A percentile compares a stretch with the other conserved stretches of the same genome.
phyloP scores from a whole-genome alignment of 2,113 vertebrate species.

The Blennius ocellaris region DNA sequence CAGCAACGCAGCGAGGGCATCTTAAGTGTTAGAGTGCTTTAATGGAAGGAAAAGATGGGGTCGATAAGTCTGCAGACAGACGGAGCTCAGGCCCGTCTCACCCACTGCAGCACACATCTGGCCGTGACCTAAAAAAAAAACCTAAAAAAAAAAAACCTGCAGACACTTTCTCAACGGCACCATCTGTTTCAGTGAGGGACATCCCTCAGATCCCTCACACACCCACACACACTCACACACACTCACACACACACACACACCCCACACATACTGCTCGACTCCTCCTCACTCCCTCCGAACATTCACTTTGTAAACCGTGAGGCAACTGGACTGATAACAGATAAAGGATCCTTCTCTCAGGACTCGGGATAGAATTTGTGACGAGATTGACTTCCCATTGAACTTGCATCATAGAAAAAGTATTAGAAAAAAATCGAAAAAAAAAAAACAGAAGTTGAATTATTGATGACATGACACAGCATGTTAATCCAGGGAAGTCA shows the following conservation, averaged over 20 bases:
- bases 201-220: constrained; percentile 14
- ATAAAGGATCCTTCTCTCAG: too few species aligned
- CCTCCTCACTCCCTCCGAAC: not conserved
- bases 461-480: too few species aligned
- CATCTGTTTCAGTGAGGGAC: constrained; percentile 39
- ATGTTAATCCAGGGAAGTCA: too few species aligned
- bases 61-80: constrained; percentile 71
- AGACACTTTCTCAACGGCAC: constrained; percentile 23
- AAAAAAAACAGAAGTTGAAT: too few species aligned
- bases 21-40: constrained; percentile 52
- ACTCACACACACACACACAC: not conserved
- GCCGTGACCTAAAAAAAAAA: constrained; percentile 30
- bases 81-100: constrained; percentile 24
- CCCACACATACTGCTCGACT: not conserved
- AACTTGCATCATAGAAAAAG: too few species aligned
- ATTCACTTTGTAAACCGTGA: constrained; percentile 7
- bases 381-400: too few species aligned
- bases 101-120: constrained; percentile 47
- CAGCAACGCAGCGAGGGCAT: constrained; percentile 1
- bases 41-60: constrained; percentile 63
- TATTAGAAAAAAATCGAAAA: too few species aligned
- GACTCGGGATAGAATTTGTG: too few species aligned
- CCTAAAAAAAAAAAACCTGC: constrained; percentile 48
- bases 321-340: not conserved
- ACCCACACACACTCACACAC: not conserved